These are phyloP conservation scores for Hirtodrosophila histrioides DNA, from an alignment of 2,888 invertebrate species.

Conservation along the genomic window DNA sequence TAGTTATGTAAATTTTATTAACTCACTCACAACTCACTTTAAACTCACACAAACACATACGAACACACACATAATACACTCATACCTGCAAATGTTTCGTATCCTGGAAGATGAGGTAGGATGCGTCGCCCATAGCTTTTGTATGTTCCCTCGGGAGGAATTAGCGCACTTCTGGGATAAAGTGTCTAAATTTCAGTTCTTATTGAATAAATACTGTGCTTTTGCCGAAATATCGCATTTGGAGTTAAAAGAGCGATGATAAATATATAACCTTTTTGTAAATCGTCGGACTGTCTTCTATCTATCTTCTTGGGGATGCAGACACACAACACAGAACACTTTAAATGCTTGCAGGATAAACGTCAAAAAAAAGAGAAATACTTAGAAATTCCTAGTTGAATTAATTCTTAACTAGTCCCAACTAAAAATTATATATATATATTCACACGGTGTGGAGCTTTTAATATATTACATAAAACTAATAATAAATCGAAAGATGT, in stretches of 20 bases:
- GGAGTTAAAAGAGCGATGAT: too few species aligned
- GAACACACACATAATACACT: constrained; percentile 35
- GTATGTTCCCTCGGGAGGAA: too few species aligned
- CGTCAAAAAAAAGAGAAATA: constrained; percentile 23
- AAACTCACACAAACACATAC: constrained; percentile 33
- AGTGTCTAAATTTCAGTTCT: too few species aligned
- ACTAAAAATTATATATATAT: constrained; percentile 42
- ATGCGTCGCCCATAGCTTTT: too few species aligned
- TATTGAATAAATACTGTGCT: too few species aligned
- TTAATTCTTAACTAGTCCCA: constrained; percentile 79
- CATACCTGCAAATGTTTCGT: constrained; percentile 18
- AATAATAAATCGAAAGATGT: constrained; percentile 39
- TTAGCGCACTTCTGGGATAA: too few species aligned
- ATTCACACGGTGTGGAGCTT: constrained; percentile 54
- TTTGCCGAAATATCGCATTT: too few species aligned
- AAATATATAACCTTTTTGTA: too few species aligned
- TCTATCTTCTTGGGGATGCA: too few species aligned
- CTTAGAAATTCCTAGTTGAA: constrained; percentile 74
- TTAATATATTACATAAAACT: constrained; percentile 36
- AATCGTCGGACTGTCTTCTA: too few species aligned
- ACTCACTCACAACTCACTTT: constrained; percentile 47
- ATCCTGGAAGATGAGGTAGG: too few species aligned
- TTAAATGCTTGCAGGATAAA: background rate
- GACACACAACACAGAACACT: too few species aligned
- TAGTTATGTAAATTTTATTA: constrained; percentile 49